A percentile compares a stretch with the other conserved stretches of the same genome.
Conservation (phyloP, 2,888 invertebrate species). For the Marasmarcha lunaedactyla region DNA sequence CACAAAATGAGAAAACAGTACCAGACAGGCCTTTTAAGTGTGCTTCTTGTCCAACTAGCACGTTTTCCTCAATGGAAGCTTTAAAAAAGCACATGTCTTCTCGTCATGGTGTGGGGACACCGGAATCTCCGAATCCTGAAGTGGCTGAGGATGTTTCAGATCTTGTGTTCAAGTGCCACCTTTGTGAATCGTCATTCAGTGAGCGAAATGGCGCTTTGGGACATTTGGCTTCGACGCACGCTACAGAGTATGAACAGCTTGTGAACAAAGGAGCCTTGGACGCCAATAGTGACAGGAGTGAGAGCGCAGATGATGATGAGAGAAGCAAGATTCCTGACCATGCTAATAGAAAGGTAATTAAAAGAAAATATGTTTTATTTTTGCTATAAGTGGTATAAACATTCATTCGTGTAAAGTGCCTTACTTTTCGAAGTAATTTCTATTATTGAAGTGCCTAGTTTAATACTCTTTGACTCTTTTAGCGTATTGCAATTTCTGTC, state of each 20-base stretch:
- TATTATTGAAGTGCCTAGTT: no score
- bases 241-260: constrained; percentile 83
- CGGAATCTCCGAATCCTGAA: constrained; percentile 48
- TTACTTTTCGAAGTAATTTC: no score
- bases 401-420: no score
- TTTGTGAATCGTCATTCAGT: constrained; percentile 89
- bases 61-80: constrained; percentile 83
- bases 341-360: constrained; percentile 83
- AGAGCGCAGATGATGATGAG: constrained; percentile 75
- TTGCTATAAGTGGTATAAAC: no score
- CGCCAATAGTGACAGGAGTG: constrained; percentile 71
- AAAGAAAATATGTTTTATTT: no score
- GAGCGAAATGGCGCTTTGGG: constrained; percentile 84
- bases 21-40: constrained; percentile 85
- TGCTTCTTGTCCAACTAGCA: constrained; percentile 83
- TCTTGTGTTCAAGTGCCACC: constrained; percentile 90
- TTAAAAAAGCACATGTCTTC: constrained; percentile 82
- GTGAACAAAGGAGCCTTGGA: constrained; percentile 82
- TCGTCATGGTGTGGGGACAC: constrained; percentile 71
- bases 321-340: constrained; percentile 88
- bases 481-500: no score
- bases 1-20: constrained; percentile 69
- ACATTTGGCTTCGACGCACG: constrained; percentile 82
- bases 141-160: constrained; percentile 36
- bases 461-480: no score